phyloP scores from a whole-genome alignment of 2,113 vertebrate species.

The Castor canadensis region DNA sequence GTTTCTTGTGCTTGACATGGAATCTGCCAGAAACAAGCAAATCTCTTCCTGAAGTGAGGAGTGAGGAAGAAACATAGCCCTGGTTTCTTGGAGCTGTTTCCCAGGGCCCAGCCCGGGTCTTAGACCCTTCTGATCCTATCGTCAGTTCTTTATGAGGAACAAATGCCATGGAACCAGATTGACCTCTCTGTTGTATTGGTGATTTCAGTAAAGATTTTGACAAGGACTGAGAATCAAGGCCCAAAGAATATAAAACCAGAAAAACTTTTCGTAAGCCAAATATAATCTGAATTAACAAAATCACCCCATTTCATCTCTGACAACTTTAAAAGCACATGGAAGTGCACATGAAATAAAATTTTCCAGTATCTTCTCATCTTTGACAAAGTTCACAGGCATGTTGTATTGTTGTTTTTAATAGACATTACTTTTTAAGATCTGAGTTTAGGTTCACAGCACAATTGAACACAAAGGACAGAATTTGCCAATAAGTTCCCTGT shows the following conservation, averaged over 20 bases:
- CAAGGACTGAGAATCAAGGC: neutral
- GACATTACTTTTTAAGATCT: neutral
- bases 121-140: neutral
- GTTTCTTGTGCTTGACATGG: neutral
- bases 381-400: neutral
- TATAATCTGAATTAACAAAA: neutral
- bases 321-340: neutral
- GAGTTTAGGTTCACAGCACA: neutral
- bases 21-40: neutral
- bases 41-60: neutral
- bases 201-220: neutral
- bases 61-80: neutral
- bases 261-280: neutral
- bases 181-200: neutral
- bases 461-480: neutral
- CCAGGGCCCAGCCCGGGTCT: no score
- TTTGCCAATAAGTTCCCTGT: neutral
- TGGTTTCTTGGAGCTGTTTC: neutral
- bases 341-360: neutral
- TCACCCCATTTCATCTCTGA: neutral
- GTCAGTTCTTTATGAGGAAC: neutral
- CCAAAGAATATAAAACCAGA: neutral
- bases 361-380: neutral
- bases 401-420: neutral
- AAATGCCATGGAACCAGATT: neutral